Conservation (phyloP, 2,797 vertebrate genomes). For the Botia kubotai region DNA sequence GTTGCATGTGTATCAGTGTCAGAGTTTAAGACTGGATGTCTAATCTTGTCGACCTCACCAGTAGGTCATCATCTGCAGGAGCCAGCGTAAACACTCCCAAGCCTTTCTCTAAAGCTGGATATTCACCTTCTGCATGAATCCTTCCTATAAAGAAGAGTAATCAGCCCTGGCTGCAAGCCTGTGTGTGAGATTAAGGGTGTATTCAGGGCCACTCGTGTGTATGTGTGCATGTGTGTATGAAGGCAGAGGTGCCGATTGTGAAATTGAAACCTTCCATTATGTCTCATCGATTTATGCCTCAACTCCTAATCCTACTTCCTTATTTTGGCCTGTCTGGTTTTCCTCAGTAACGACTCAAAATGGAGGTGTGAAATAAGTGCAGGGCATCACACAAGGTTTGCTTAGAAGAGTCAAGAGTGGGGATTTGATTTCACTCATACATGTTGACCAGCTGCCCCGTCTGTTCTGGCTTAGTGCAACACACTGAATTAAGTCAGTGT, state of each 20-base stretch:
- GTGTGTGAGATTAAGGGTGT: conserved; percentile 49
- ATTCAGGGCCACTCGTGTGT: conserved; percentile 40
- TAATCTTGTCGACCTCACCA: conserved; percentile 28
- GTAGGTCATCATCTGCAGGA: conserved; percentile 40
- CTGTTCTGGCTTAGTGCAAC: not conserved
- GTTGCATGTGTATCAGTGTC: conserved; percentile 28
- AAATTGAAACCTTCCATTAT: conserved; percentile 59
- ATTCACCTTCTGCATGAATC: conserved; percentile 55
- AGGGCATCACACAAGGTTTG: conserved; percentile 13
- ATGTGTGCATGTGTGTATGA: conserved; percentile 49
- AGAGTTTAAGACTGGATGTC: conserved; percentile 34
- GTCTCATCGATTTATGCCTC: conserved; percentile 61
- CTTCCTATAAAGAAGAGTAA: conserved; percentile 56
- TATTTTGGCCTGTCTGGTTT: conserved; percentile 48
- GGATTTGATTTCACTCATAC: conserved; percentile 17
- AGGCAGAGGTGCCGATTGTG: conserved; percentile 57
- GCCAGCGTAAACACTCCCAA: conserved; percentile 24
- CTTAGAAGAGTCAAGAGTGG: not conserved
- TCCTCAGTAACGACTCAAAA: conserved; percentile 49
- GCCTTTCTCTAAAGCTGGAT: conserved; percentile 49
- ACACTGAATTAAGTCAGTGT: not conserved
- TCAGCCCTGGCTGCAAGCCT: conserved; percentile 47
- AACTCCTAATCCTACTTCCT: conserved; percentile 56
- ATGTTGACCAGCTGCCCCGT: conserved; percentile 8
- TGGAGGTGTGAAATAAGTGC: conserved; percentile 55